Base-by-base conservation (phyloP, 2,113 vertebrate genomes). In the Notothenia rossii region DNA sequence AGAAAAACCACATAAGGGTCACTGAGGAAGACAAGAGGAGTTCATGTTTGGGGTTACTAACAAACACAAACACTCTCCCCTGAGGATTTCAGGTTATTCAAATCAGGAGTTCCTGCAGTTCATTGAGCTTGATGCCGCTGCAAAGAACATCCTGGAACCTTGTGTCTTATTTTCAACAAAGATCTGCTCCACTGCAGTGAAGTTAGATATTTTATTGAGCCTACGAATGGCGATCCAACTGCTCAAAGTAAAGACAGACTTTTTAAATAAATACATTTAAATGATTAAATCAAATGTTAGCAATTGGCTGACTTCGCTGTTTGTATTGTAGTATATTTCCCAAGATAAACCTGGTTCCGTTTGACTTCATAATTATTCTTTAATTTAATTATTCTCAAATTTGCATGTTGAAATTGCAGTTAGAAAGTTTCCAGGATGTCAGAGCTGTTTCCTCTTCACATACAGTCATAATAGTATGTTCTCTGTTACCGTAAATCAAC, bases 121-220 rank as follows among this genome's bases (percentile, higher is more conserved):
- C 12, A 10, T 49, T 53, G 9, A 73, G n/a, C 29, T 51, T 29
- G 17, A n/a, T 40, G 49, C 1, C 3, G 13, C 22, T 17, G 11
- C 58, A 59, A 40, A 71, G 17, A 10, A 49, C 1, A 59, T 59
- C 15, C 15, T 72, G 7, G 12, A 20, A 33, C 25, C 22, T 5
- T 71, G 3, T 1, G 2, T 56, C n/a, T 11, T 18, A 15, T 55
- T 51, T 77, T 79, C 46, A 22, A 72, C n/a, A 49, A 49, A 25
- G 56, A 61, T 75, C 51, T 69, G 73, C 43, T 62, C n/a, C 59
- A 60, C 56, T 54, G 22, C 56, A 22, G 15, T 10, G 22, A 2
- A 4, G 54, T 48, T 48, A 14, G 22, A 15, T 15, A 25, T 61
- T 13, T 46, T 56, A 48, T 18, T 46, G 20, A 18, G 53, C 20